Evolutionary conservation across 2,113 vertebrate species (phyloP), one percentile per base, ranked within the genome.

Genomic region (Ptychochromis oligacanthus): DNA sequence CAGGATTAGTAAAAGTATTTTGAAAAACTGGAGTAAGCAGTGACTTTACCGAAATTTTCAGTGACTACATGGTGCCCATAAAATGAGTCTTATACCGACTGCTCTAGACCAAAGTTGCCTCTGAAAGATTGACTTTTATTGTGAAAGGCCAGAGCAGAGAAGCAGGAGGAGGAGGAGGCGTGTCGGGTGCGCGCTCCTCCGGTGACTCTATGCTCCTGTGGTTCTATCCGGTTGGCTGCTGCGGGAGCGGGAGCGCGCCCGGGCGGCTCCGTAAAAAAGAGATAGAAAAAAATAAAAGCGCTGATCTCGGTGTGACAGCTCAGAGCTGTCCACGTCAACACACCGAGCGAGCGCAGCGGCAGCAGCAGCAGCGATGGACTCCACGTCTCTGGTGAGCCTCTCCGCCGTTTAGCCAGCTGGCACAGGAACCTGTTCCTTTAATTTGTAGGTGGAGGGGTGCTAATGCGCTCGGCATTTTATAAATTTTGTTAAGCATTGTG

Each of bases 261-360:
- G 78, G 82, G 82, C 85, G 80, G 75, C 80, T 88, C 82, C 78
- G 74, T 67, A 7, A 43, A 57, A 34, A 31, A 77, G 59, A 70
- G 65, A 49, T 49, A 49, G 65, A 70, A 70, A 70, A 46, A 70
- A 70, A 70, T 70, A 70, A 57, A 60, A 80, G 79, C 91, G 62
- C 88, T 55, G 88, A 77, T 84, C 81, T 83, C 60, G 20, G 84
- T 91, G 94, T 96, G 96, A 96, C 96, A 96, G 95, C 94, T 95
- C 93, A 93, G 92, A 88, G 80, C 93, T 94, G 95, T 96, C 96
- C 96, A 96, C 96, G 96, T 96, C 96, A 95, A 96, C 96, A 96
- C 92, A 91, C 67, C 77, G 86, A 91, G 74, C 80, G 79, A 93
- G 85, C 83, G 46, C 86, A 80, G 87, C 80, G 61, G 78, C 64